Conservation (phyloP, 1,140 invertebrate genomes). For the Notospermus geniculatus region DNA sequence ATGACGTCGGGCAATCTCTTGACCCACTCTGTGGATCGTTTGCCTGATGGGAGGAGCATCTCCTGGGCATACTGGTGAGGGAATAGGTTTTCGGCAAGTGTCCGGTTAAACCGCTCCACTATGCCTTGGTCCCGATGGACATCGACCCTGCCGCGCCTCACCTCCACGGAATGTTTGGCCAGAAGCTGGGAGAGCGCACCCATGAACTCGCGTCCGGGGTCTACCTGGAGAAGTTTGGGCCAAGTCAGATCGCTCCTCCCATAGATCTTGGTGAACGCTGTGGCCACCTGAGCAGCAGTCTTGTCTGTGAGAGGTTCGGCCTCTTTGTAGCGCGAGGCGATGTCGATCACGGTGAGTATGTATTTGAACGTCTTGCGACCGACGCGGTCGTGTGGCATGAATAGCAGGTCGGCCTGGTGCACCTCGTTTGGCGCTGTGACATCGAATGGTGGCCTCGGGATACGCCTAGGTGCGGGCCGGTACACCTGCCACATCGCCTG, state of each 20-base stretch:
- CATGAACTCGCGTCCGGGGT: constrained; percentile 25
- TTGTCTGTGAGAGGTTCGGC: constrained; percentile 23
- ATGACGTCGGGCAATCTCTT: constrained; percentile 16
- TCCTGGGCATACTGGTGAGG: constrained; percentile 21
- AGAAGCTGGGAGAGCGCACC: constrained; percentile 16
- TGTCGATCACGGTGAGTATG: constrained; percentile 23
- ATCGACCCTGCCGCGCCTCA: constrained; percentile 13
- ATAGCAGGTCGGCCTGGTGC: constrained; percentile 26
- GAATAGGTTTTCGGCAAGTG: constrained; percentile 21
- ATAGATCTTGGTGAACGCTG: constrained; percentile 22
- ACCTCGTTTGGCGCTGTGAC: constrained; percentile 17
- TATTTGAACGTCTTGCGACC: constrained; percentile 21
- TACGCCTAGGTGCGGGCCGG: constrained; percentile 15
- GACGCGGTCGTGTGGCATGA: constrained; percentile 23
- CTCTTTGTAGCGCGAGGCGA: constrained; percentile 22
- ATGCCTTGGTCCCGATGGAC: constrained; percentile 19
- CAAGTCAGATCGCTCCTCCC: constrained; percentile 19
- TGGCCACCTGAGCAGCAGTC: constrained; percentile 17
- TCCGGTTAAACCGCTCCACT: constrained; percentile 15
- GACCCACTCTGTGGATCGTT: constrained; percentile 15
- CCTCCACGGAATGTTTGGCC: constrained; percentile 18
- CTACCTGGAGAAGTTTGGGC: constrained; percentile 24
- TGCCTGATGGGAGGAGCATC: constrained; percentile 8
- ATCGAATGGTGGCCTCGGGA: constrained; percentile 15
- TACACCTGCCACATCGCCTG: constrained; percentile 28